Percentiles rank a stretch among this genome's conserved stretches.
Conservation (phyloP, 2,888 invertebrate genomes). For the Erynnis tages region DNA sequence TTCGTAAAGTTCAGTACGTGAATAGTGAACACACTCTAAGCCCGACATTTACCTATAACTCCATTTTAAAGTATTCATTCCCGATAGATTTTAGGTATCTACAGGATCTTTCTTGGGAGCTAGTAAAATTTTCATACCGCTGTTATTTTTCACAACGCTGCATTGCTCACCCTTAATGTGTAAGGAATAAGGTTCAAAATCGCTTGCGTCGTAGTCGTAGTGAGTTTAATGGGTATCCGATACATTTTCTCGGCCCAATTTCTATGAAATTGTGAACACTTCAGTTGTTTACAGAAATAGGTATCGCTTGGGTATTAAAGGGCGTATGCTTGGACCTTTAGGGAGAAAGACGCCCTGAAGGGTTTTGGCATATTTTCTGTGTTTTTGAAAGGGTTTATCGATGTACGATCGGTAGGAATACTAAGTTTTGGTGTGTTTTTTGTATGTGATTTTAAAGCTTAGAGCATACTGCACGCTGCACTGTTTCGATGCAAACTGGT, state of each 20-base stretch:
- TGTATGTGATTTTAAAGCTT: no score
- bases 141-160: background rate
- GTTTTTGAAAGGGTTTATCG: no score
- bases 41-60: background rate
- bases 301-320: constrained; percentile 5
- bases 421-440: no score
- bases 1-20: no score
- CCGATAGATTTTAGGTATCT: constrained; percentile 14
- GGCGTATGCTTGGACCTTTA: background rate
- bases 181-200: background rate
- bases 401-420: no score
- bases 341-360: no score
- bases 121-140: constrained; percentile 10
- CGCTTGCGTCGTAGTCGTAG: background rate
- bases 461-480: no score
- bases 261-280: constrained; percentile 8
- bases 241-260: constrained; percentile 17
- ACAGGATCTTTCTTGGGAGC: constrained; percentile 5
- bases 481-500: no score
- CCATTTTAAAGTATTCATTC: constrained; percentile 8
- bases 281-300: constrained; percentile 19
- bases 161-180: background rate
- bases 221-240: constrained; percentile 6
- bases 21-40: background rate
- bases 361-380: no score